Percentiles rank a stretch among this genome's conserved stretches.
These are phyloP conservation scores for Cyrtodaria siliqua DNA, from an alignment of 2,888 invertebrate genomes.

Conservation along the genomic window DNA sequence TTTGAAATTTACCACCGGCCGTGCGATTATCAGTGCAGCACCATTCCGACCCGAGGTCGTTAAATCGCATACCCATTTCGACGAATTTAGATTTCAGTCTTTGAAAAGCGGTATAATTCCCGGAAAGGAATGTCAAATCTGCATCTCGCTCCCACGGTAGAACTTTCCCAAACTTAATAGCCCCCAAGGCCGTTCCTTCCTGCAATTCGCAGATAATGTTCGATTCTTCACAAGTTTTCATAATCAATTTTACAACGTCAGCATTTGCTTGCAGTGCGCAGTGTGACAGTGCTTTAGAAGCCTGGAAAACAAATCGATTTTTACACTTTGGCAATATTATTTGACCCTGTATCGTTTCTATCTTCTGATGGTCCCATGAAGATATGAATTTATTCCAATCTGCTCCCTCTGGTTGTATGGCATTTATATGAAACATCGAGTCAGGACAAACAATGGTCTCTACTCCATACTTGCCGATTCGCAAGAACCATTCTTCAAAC, in stretches of 20 bases:
- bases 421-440: too few relatives aligned
- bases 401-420: too few relatives aligned
- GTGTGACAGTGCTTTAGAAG: conserved; percentile 63
- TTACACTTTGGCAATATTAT: conserved; percentile 69
- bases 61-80: conserved; percentile 47
- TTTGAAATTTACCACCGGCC: conserved; percentile 68
- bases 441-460: conserved; percentile 80
- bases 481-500: conserved; percentile 81
- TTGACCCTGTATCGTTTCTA: too few relatives aligned
- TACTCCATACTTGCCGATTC: conserved; percentile 52
- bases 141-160: conserved; percentile 84
- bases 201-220: conserved; percentile 78
- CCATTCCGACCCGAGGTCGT: conserved; percentile 28
- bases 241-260: conserved; percentile 62
- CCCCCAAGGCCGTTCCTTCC: conserved; percentile 81
- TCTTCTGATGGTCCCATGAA: too few relatives aligned
- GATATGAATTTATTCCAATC: too few relatives aligned
- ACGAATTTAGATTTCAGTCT: conserved; percentile 45
- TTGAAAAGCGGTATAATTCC: conserved; percentile 68
- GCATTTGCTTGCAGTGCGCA: conserved; percentile 77
- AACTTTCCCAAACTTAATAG: conserved; percentile 82
- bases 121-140: conserved; percentile 73
- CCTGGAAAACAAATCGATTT: neutral
- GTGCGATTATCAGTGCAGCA: conserved; percentile 65
- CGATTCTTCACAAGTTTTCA: conserved; percentile 68